Evolutionary conservation across 2,888 invertebrate species (phyloP), one percentile per base, ranked within the genome.

Genomic region (Drosophila quinaria): DNA sequence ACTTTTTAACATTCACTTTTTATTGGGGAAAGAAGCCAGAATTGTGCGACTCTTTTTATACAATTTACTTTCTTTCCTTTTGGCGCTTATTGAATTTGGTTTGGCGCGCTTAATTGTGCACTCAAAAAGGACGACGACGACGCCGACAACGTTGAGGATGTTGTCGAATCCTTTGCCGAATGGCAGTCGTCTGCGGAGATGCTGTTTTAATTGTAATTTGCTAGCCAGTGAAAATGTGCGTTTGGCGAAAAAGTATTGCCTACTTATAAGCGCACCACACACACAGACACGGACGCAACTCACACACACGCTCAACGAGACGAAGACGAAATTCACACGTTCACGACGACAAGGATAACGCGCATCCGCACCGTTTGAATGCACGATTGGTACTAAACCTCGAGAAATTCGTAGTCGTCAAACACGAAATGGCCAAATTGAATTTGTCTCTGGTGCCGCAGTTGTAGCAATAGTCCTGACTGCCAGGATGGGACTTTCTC

Each of bases 361-460:
- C 83, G 89, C 92, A 92, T 90, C 92, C 92, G 90, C 74, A 92
- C 91, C 91, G 90, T 91, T 87, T 84, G 91, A 92, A 91, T 81
- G 90, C 91, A 92, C 92, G 92, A 92, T 91, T 91, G 92, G 92
- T 92, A 92, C 92, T 92, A 92, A 92, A 91, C 49, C 52, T 58
- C 58, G 47, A 47, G 37, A 44, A 41, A 59, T 67, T 54, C 64
- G 41, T 54, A 64, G 56, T 75, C 62, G 69, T 65, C 64, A 50
- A 60, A 46, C 50, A 59, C 78, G 65, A 70, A 71, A 66, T 50
- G 62, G 83, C 66, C 86, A 90, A 84, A 90, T 84, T 86, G 76
- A 84, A 84, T 86, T 75, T 75, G 58, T 56, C 74, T 55, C 58
- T 29, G 56, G 39, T 49, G 54, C 31, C 52, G 52, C 15, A 42